phyloP scores from a whole-genome alignment of 37 sponge, comb jelly and placozoan species.

The Mnemiopsis leidyi region DNA sequence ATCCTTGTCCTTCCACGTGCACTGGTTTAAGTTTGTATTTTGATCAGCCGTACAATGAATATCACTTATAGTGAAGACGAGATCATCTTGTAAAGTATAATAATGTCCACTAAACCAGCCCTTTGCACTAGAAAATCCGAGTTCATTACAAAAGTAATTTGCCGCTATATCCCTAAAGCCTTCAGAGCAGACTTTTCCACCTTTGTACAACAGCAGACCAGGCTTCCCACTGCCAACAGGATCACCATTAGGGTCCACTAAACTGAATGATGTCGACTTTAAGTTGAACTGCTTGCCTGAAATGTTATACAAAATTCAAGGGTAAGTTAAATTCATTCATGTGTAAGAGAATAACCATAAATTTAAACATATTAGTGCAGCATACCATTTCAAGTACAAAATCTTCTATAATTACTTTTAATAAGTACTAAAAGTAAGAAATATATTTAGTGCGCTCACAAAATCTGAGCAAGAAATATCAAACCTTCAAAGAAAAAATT shows the following conservation, averaged over 20 bases:
- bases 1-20: neutral
- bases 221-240: neutral
- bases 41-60: neutral
- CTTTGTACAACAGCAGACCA: neutral
- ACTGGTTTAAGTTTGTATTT: no score
- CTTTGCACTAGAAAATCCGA: neutral
- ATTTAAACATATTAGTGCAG: no score
- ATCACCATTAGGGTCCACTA: neutral
- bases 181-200: neutral
- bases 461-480: no score
- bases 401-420: no score
- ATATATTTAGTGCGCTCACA: no score
- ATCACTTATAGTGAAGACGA: neutral
- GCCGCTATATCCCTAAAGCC: neutral
- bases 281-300: neutral
- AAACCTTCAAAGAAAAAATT: neutral
- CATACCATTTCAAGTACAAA: no score
- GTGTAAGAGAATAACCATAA: neutral
- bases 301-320: neutral
- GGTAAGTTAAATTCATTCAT: neutral
- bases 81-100: neutral
- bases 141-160: neutral
- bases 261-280: neutral
- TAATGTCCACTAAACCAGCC: neutral
- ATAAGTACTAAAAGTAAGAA: no score